These are phyloP conservation scores for Labeo rohita DNA, from an alignment of 2,113 vertebrate species.

Conservation along the genomic window DNA sequence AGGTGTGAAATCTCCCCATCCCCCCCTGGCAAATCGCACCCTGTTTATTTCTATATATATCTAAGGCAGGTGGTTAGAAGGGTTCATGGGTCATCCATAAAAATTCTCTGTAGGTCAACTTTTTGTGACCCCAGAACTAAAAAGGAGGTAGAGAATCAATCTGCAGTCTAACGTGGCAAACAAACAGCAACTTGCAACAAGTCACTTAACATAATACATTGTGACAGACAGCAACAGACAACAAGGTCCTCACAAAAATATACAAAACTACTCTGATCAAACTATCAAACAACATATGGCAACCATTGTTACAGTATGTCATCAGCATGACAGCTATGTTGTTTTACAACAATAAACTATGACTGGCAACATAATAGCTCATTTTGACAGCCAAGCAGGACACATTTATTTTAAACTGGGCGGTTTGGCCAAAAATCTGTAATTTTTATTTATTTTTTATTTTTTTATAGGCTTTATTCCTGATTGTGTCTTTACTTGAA, in stretches of 20 bases:
- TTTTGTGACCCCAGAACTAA: not conserved
- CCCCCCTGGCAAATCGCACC: not conserved
- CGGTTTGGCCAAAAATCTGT: no score
- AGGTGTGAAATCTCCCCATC: not conserved
- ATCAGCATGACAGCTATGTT: not conserved
- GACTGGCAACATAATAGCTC: not conserved
- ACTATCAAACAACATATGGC: not conserved
- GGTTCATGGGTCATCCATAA: not conserved
- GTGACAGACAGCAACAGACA: not conserved
- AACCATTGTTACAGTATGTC: conserved; percentile 2
- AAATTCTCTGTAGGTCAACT: not conserved
- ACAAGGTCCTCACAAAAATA: not conserved
- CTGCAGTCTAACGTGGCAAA: not conserved
- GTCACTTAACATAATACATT: not conserved
- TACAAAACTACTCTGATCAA: not conserved
- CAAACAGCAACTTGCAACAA: not conserved
- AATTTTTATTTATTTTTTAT: no score
- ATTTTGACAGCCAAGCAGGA: not conserved
- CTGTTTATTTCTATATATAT: not conserved
- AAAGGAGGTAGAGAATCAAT: not conserved
- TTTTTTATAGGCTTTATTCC: no score
- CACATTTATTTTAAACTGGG: not conserved
- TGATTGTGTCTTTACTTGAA: no score
- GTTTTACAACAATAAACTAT: conserved; percentile 6
- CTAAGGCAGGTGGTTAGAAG: not conserved